Conservation (phyloP, 35 echinoderm and acorn worm genomes). For the Strongylocentrotus purpuratus region DNA sequence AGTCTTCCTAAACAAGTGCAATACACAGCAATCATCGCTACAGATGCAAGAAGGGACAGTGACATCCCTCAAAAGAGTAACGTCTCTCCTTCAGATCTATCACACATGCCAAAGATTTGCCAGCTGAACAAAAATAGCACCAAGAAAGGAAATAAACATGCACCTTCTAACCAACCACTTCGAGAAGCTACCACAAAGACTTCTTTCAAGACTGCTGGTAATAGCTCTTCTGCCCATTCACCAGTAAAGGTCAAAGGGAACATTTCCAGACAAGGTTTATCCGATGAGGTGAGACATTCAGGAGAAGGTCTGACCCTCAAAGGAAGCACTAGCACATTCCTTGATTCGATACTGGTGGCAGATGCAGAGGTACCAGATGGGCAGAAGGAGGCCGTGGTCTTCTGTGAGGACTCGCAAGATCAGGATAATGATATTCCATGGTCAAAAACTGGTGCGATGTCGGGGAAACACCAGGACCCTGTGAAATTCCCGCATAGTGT, state of each 20-base stretch:
- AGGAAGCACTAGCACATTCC: neutral
- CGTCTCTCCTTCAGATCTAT: neutral
- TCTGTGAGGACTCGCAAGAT: conserved; percentile 47
- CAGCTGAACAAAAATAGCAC: neutral
- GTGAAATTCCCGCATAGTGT: neutral
- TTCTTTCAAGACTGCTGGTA: neutral
- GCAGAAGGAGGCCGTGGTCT: neutral
- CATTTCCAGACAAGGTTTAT: neutral
- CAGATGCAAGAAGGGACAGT: neutral
- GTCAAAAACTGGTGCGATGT: neutral
- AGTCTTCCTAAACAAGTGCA: neutral
- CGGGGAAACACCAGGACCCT: neutral
- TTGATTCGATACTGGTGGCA: neutral
- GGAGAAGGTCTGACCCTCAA: neutral
- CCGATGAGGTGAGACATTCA: neutral
- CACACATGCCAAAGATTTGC: neutral
- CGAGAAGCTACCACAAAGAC: neutral
- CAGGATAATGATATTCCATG: neutral
- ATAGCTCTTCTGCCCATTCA: neutral
- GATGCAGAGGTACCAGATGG: neutral
- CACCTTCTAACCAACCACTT: neutral
- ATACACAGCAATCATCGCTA: neutral
- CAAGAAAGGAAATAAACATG: neutral
- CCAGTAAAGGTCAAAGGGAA: neutral
- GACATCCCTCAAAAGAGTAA: neutral